A percentile compares a stretch with the other conserved stretches of the same genome.
Conservation (phyloP, 2,113 vertebrate genomes). For the Sus scrofa region DNA sequence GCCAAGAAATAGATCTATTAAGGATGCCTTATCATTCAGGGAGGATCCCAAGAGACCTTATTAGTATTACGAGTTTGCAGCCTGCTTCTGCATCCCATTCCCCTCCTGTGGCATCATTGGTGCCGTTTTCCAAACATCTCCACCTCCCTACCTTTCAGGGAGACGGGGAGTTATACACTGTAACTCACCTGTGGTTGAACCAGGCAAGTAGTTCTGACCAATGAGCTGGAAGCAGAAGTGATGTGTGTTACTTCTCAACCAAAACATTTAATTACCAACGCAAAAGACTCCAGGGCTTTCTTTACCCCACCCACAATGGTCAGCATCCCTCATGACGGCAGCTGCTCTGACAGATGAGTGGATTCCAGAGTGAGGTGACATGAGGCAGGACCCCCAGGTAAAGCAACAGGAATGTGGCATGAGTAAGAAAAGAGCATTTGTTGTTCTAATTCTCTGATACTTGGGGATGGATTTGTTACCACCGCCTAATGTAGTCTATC, state of each 20-base stretch:
- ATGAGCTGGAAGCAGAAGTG: not conserved
- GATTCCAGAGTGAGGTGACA: not conserved
- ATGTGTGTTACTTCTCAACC: not conserved
- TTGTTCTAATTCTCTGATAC: not conserved
- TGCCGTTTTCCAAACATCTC: not conserved
- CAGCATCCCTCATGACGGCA: not conserved
- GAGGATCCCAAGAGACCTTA: constrained; percentile 36
- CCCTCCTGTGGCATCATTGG: not conserved
- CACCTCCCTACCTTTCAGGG: not conserved
- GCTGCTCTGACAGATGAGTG: not conserved
- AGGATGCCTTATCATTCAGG: constrained; percentile 48
- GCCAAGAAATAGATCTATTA: constrained; percentile 74
- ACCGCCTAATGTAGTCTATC: too few relatives aligned
- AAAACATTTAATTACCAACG: not conserved
- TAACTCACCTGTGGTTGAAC: not conserved
- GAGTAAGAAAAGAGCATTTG: not conserved
- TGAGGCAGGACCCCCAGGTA: not conserved
- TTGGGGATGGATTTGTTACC: not conserved
- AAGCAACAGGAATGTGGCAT: not conserved
- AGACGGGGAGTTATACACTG: not conserved
- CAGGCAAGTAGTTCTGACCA: not conserved
- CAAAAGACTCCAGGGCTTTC: not conserved
- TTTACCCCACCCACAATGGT: not conserved
- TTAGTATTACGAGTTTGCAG: constrained; percentile 5
- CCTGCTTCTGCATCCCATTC: not conserved